These are phyloP conservation scores for Pristionchus maxplancki DNA, from an alignment of 2,888 invertebrate genomes.

Conservation along the genomic window DNA sequence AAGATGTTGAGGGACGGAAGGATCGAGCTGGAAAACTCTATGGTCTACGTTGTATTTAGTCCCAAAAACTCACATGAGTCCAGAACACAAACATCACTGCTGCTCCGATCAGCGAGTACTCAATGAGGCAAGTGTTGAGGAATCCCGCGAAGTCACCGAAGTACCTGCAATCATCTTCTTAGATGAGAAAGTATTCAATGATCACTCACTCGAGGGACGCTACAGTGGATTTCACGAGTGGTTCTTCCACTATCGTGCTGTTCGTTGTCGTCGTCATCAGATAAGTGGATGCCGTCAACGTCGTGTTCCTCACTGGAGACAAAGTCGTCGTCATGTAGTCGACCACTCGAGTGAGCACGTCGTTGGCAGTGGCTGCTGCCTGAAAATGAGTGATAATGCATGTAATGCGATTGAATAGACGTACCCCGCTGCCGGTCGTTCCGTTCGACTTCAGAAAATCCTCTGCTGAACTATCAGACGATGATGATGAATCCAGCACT, in stretches of 20 bases:
- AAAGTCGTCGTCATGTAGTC: conserved; percentile 28
- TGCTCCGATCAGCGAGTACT: conserved; percentile 44
- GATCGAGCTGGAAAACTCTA: conserved; percentile 16
- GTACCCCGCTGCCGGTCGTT: not conserved
- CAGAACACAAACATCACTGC: conserved; percentile 47
- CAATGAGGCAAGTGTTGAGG: conserved; percentile 40
- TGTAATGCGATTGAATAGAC: not conserved
- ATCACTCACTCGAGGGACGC: not conserved
- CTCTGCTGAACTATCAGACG: not conserved
- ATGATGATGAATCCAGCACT: not conserved
- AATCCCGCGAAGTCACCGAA: conserved; percentile 39
- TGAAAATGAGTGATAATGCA: not conserved
- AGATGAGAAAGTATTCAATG: not conserved
- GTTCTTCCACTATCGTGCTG: not conserved
- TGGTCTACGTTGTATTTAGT: not conserved
- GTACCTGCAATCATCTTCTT: not conserved
- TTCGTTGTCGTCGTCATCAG: not conserved
- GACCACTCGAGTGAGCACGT: conserved; percentile 17
- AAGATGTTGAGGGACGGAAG: conserved; percentile 10
- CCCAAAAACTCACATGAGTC: conserved; percentile 8
- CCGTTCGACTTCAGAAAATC: not conserved
- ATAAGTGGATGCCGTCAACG: not conserved
- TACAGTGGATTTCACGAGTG: not conserved
- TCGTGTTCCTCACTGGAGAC: not conserved
- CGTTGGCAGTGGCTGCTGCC: not conserved